Conservation (phyloP, 2,888 invertebrate genomes). For the Melitaea athalia region DNA sequence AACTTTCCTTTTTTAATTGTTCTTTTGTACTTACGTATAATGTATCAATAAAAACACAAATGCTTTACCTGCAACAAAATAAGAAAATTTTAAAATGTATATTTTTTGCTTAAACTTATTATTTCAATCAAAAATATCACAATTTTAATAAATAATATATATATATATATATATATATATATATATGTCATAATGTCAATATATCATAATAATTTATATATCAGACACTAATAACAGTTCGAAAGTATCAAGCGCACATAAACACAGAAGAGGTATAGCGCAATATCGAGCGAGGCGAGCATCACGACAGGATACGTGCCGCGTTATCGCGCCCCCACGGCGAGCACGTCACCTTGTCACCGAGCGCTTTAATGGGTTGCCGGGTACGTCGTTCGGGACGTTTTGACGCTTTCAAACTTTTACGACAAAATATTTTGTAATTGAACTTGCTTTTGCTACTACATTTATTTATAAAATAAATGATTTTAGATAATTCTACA, state of each 20-base stretch:
- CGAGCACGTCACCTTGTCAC: conserved; percentile 78
- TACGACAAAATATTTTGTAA: conserved; percentile 8
- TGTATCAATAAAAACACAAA: not conserved
- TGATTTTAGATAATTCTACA: not conserved
- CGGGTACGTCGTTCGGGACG: conserved; percentile 56
- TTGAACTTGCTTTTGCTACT: not conserved
- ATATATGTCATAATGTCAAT: too few relatives aligned
- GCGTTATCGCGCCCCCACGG: conserved; percentile 72
- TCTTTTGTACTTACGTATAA: not conserved
- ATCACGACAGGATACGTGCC: conserved; percentile 70
- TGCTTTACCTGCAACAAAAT: conserved; percentile 44
- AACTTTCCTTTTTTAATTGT: not conserved
- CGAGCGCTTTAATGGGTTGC: conserved; percentile 78
- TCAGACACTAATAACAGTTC: conserved; percentile 49
- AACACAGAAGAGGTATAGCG: conserved; percentile 35
- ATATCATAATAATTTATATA: not conserved
- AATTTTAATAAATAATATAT: too few relatives aligned
- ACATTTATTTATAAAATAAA: not conserved
- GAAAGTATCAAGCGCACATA: conserved; percentile 59
- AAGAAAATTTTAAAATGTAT: not conserved
- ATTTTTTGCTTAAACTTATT: too few relatives aligned
- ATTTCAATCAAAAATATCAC: too few relatives aligned
- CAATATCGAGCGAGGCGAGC: conserved; percentile 64
- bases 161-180: not conserved
- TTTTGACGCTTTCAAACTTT: conserved; percentile 59